Evolutionary conservation across 1,140 invertebrate genomes (phyloP), one percentile per base, ranked within the genome.

Genomic region (Heliconius melpomene): DNA sequence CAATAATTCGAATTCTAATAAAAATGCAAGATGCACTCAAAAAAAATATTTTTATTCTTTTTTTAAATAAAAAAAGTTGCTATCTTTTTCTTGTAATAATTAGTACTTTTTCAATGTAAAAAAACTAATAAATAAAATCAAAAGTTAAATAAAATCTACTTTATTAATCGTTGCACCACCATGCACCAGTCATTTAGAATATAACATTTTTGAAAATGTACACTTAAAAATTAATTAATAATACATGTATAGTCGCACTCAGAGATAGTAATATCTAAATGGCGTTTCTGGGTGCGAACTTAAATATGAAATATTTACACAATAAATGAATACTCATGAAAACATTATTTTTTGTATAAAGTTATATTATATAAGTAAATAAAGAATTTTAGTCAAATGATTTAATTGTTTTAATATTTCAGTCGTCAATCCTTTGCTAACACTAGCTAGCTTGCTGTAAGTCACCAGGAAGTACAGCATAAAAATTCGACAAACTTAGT

Each of bases 251-350:
- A 46, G 40, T n/a, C 20, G 3, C 54, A 60, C n/a, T 60, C 54
- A 60, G 54, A 60, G 8, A 60, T 23, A 60, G 54, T 7, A 23
- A 23, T 46, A 13, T 13, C 13, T 46, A 1, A 46, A 23, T 23
- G 9, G 8, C n/a, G 54, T 60, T 60, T 60, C n/a, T 46, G 8
- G n/a, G 7, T 60, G n/a, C n/a, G 13, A 23, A 23, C 8, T 60
- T n/a, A 60, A 60, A 23, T 60, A 60, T 60, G 8, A 9, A 60
- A 9, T 2, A 23, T 9, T 60, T 60, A 60, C 18, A 8, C 18
- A 60, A 23, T 60, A 72, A 72, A 72, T 40, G 0, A 72, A 72
- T 72, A 72, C 71, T 72, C 71, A 72, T 36, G 7, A 38, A 38
- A 20, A 40, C 38, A 72, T 11, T 38, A 2, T 36, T 38, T 32